phyloP scores from a whole-genome alignment of 2,797 vertebrate species.

The Natrix natrix region DNA sequence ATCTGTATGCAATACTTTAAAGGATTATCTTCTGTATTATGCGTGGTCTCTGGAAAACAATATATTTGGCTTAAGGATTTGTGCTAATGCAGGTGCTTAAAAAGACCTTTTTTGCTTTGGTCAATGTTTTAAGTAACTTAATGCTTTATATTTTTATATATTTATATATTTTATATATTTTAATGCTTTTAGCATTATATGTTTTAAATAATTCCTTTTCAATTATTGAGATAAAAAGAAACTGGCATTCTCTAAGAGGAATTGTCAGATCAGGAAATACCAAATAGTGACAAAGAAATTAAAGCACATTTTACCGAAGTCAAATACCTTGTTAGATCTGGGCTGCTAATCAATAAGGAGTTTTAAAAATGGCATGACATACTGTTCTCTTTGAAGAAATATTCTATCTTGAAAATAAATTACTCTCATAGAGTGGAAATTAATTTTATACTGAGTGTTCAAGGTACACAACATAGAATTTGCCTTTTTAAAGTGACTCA shows the following conservation, averaged over 20 bases:
- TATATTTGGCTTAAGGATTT: neutral
- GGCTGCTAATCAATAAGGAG: slow-evolving; percentile 58
- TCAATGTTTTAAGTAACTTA: neutral
- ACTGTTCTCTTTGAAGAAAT: slow-evolving; percentile 57
- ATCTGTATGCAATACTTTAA: neutral
- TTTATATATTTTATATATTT: neutral
- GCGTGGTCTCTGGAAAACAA: neutral
- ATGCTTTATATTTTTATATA: neutral
- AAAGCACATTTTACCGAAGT: slow-evolving; percentile 54
- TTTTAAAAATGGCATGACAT: slow-evolving; percentile 42
- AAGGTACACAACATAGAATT: neutral
- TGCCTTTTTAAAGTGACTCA: neutral
- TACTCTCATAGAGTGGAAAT: slow-evolving; percentile 21
- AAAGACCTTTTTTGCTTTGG: neutral
- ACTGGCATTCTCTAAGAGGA: neutral
- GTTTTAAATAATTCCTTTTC: neutral
- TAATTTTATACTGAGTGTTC: slow-evolving; percentile 17
- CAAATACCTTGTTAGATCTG: slow-evolving; percentile 54
- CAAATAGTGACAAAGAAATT: slow-evolving; percentile 49
- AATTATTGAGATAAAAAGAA: neutral
- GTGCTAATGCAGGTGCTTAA: neutral
- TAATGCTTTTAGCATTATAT: neutral
- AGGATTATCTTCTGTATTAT: neutral
- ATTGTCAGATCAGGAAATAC: slow-evolving; percentile 13
- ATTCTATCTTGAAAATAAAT: slow-evolving; percentile 27